These are phyloP conservation scores for Chionodraco myersi DNA, from an alignment of 2,113 vertebrate genomes.

Conservation along the genomic window DNA sequence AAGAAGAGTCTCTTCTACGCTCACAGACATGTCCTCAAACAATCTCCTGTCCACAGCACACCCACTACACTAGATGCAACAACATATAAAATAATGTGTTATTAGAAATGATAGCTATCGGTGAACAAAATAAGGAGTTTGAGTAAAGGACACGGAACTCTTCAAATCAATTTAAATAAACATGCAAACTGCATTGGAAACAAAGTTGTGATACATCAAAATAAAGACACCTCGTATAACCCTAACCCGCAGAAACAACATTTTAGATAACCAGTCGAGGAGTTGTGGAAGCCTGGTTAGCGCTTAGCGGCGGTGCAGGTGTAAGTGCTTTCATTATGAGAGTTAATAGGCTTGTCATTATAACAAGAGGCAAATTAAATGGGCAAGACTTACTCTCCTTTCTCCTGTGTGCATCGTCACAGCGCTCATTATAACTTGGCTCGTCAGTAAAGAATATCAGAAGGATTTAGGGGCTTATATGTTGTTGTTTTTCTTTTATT, in stretches of 20 bases:
- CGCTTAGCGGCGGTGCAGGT: constrained; percentile 27
- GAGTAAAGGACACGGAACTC: not conserved
- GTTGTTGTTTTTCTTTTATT: not conserved
- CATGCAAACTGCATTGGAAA: constrained; percentile 2
- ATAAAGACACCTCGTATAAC: not conserved
- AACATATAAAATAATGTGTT: not conserved
- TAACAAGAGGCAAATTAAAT: constrained; percentile 52
- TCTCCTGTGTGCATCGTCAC: not conserved
- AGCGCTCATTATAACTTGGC: constrained; percentile 36
- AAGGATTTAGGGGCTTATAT: not conserved
- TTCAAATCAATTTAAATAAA: not conserved
- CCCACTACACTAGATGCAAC: not conserved
- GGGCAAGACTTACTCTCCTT: constrained; percentile 17
- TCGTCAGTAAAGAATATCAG: not conserved
- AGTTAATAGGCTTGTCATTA: constrained; percentile 45
- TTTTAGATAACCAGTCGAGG: not conserved
- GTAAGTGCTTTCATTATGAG: constrained; percentile 47
- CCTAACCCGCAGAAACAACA: not conserved
- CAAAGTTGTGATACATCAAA: not conserved
- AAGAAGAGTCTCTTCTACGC: constrained; percentile 43
- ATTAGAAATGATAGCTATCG: not conserved
- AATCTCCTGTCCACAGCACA: constrained; percentile 5
- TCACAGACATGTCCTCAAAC: constrained; percentile 20
- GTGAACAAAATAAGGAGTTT: not conserved
- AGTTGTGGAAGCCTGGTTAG: constrained; percentile 4